phyloP scores from a whole-genome alignment of 2,797 vertebrate species.

The Anomalospiza imberbis region DNA sequence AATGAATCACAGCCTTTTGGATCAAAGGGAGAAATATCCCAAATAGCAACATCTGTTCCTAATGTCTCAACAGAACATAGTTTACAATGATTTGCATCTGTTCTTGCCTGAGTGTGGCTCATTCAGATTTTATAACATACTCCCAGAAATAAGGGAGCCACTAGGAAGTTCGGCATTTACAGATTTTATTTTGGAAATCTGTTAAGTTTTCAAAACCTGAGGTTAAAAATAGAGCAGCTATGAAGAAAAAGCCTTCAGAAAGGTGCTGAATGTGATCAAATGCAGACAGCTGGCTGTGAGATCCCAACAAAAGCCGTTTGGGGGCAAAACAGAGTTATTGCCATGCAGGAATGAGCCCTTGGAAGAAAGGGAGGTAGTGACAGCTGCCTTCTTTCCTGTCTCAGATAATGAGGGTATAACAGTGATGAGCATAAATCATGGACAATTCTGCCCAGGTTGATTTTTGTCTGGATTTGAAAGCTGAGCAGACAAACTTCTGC shows the following conservation, averaged over 20 bases:
- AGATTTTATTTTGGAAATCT: background rate
- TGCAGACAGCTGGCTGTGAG: background rate
- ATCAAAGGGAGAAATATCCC: background rate
- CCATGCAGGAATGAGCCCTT: background rate
- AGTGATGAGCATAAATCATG: background rate
- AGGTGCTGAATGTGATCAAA: background rate
- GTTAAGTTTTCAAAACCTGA: background rate
- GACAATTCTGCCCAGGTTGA: background rate
- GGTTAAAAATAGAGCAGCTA: background rate
- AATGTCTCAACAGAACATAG: background rate
- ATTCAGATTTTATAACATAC: background rate
- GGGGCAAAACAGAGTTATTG: background rate
- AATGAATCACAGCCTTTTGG: background rate
- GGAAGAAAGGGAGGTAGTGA: background rate
- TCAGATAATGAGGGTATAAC: background rate
- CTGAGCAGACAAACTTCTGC: background rate
- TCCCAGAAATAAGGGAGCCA: background rate
- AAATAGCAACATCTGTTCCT: background rate
- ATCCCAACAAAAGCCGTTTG: background rate
- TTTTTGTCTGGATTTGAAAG: background rate
- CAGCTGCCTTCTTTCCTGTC: background rate
- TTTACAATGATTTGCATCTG: background rate
- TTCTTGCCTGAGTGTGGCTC: background rate
- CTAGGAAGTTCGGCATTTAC: background rate
- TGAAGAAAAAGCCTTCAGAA: background rate